Base-by-base conservation (phyloP, 2,888 invertebrate species). In the Hedya salicella region DNA sequence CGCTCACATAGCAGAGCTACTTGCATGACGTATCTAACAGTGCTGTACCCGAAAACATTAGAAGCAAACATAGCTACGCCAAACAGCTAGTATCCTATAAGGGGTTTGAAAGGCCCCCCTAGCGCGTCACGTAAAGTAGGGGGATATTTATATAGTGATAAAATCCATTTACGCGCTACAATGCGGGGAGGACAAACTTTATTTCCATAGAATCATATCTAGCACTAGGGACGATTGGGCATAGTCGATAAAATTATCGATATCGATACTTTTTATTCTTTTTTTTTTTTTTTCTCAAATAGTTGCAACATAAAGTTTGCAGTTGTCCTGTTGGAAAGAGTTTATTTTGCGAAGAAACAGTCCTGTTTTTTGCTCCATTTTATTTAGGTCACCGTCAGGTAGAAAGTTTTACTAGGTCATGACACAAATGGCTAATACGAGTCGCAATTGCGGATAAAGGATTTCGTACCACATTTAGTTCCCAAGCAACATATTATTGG, bases 141-240 rank as follows among this genome's bases (percentile, higher is more conserved):
- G 67, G 62, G 67, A 68, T 70, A 71, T 69, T 70, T 88, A 89
- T 89, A 86, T 88, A 88, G 88, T 88, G 89, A 90, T 89, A 89
- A 89, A 90, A 89, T 88, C 88, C 89, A 91, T 89, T 91, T 89
- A 88, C 87, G 85, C 82, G 78, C 81, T 82, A 85, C 86, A 89
- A 87, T 85, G 88, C 88, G 86, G 85, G 83, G 79, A 82, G 85
- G 83, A 87, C 86, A 86, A 88, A 90, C 87, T 91, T 87, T 90
- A 89, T 91, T 91, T 90, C 88, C 89, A 90, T 91, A 89, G 88
- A 89, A 86, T 87, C 87, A 86, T 88, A 87, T 89, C 87, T 85
- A 76, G 80, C 78, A 79, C 77, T 74, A 79, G 79, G 77, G 79
- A 69, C 36, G 36, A 36, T 36, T 36, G 36, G 6, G 9, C 11